A percentile compares a stretch with the other conserved stretches of the same genome.
Conservation (phyloP, 2,113 vertebrate species). For the Gracilinanus agilis region DNA sequence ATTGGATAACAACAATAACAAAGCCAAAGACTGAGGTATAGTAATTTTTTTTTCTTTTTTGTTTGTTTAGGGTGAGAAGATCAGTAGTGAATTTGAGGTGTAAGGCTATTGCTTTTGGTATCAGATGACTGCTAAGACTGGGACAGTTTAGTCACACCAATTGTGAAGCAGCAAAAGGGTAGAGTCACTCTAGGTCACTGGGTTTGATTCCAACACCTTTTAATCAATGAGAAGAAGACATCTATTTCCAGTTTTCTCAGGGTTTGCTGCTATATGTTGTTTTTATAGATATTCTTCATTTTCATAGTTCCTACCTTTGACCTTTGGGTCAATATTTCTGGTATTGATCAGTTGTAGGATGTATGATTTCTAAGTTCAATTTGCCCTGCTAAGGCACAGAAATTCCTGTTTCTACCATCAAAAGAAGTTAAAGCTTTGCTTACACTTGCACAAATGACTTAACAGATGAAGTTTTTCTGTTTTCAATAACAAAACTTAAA, state of each 20-base stretch:
- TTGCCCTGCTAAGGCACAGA: background rate
- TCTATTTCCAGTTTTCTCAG: background rate
- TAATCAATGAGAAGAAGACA: background rate
- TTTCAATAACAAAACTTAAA: slow-evolving; percentile 23
- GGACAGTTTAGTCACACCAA: background rate
- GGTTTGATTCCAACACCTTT: background rate
- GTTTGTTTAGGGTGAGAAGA: background rate
- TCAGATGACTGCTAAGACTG: background rate
- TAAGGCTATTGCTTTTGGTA: background rate
- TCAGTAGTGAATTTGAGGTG: background rate
- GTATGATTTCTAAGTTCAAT: background rate
- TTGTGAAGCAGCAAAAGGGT: background rate
- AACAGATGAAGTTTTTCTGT: slow-evolving; percentile 6
- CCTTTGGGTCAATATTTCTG: background rate
- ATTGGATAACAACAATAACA: too few species aligned
- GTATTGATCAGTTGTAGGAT: background rate
- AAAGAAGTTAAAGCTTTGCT: background rate
- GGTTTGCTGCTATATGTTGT: background rate
- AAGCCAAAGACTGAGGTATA: background rate
- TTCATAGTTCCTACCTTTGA: background rate
- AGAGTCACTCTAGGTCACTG: background rate
- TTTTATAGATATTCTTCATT: background rate
- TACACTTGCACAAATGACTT: background rate
- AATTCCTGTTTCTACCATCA: background rate
- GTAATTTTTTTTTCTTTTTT: background rate